These are phyloP conservation scores for Empidonax alnorum DNA, from an alignment of 2,113 vertebrate genomes.

Conservation along the genomic window DNA sequence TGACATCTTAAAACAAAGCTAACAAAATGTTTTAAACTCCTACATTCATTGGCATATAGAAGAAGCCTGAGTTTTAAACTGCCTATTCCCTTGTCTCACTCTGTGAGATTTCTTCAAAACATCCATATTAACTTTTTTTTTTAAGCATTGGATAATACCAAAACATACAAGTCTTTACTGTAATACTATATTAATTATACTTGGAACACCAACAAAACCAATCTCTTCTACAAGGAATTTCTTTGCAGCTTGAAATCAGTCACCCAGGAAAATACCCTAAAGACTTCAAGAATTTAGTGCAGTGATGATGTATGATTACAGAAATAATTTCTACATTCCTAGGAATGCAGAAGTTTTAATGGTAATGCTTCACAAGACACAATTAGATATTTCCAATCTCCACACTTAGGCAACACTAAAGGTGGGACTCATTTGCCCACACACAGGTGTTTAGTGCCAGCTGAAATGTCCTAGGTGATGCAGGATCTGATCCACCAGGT, in stretches of 20 bases:
- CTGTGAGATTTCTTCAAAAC: constrained; percentile 20
- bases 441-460: background rate
- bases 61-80: constrained; percentile 4
- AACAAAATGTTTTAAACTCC: background rate
- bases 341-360: background rate
- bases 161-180: background rate
- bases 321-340: background rate
- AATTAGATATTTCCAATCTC: background rate
- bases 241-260: background rate
- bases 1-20: constrained; percentile 10
- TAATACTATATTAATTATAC: background rate
- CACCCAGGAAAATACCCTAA: constrained; percentile 2
- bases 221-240: constrained; percentile 10
- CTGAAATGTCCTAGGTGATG: background rate
- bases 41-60: background rate
- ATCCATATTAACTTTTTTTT: background rate
- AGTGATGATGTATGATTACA: background rate
- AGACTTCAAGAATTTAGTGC: background rate
- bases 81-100: background rate
- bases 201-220: background rate
- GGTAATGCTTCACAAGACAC: background rate
- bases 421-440: background rate
- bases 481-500: background rate
- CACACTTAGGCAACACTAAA: background rate
- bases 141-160: background rate